Evolutionary conservation across 2,888 invertebrate species (phyloP).

Genomic region (Tubulanus polymorphus): DNA sequence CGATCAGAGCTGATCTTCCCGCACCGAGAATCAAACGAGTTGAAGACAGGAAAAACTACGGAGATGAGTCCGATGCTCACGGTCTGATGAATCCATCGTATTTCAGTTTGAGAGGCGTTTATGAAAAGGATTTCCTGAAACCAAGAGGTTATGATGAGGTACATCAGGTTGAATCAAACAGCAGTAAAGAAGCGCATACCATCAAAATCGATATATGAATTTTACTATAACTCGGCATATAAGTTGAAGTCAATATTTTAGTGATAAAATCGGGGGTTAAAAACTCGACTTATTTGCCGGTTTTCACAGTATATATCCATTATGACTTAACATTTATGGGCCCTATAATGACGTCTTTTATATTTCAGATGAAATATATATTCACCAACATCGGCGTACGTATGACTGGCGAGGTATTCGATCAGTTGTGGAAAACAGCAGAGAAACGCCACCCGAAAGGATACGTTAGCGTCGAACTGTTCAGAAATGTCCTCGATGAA

Average conservation of each 20-base stretch:
- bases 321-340: background rate
- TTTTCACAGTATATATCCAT: background rate
- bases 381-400: constrained; percentile 42
- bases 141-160: constrained; percentile 47
- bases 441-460: constrained; percentile 42
- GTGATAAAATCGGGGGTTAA: too few species aligned
- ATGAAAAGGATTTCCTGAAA: constrained; percentile 45
- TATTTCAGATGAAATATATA: constrained; percentile 40
- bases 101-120: constrained; percentile 42
- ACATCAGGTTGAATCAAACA: constrained; percentile 5
- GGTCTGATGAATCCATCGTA: constrained; percentile 47
- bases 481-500: constrained; percentile 45
- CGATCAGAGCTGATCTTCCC: constrained; percentile 45
- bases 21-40: constrained; percentile 44
- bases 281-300: too few species aligned
- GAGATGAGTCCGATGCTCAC: constrained; percentile 47
- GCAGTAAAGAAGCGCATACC: too few species aligned
- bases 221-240: too few species aligned
- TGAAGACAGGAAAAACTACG: constrained; percentile 45
- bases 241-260: too few species aligned
- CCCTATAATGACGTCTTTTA: background rate
- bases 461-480: constrained; percentile 48
- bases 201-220: too few species aligned
- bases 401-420: constrained; percentile 45
- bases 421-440: constrained; percentile 39